Conservation (phyloP, 2,888 invertebrate genomes). For the Orchesellides sinensis region DNA sequence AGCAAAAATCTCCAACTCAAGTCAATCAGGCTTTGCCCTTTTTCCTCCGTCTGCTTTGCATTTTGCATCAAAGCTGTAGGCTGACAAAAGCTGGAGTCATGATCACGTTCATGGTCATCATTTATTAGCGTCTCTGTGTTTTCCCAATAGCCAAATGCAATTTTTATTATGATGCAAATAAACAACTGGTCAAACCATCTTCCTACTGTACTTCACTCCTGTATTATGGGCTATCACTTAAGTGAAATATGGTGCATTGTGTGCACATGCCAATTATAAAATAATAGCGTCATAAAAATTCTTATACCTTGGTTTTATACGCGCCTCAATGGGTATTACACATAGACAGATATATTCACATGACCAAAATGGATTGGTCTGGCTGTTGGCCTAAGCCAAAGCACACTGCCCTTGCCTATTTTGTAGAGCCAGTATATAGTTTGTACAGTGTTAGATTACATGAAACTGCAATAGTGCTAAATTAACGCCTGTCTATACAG, state of each 20-base stretch:
- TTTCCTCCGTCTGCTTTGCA: slow-evolving; percentile 8
- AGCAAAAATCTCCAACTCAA: neutral
- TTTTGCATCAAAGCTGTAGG: slow-evolving; percentile 21
- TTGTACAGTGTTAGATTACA: neutral
- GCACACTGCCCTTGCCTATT: neutral
- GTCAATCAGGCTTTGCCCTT: slow-evolving; percentile 37
- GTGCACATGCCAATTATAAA: slow-evolving; percentile 16
- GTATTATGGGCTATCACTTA: too few species aligned
- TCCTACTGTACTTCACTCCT: too few species aligned
- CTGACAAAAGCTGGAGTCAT: slow-evolving; percentile 25
- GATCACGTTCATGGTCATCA: neutral
- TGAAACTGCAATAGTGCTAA: neutral
- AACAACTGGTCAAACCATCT: neutral
- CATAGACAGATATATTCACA: too few species aligned
- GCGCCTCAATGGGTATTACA: too few species aligned
- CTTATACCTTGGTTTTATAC: too few species aligned
- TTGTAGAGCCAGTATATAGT: too few species aligned
- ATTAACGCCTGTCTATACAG: slow-evolving; percentile 12
- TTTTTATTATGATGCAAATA: slow-evolving; percentile 40
- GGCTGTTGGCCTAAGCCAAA: neutral
- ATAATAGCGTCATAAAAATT: neutral
- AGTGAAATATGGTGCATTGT: neutral
- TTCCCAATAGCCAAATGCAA: slow-evolving; percentile 2
- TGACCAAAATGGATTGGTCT: slow-evolving; percentile 1
- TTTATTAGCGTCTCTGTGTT: neutral